phyloP scores from a whole-genome alignment of 2,888 invertebrate genomes.

The Netelia inedita region DNA sequence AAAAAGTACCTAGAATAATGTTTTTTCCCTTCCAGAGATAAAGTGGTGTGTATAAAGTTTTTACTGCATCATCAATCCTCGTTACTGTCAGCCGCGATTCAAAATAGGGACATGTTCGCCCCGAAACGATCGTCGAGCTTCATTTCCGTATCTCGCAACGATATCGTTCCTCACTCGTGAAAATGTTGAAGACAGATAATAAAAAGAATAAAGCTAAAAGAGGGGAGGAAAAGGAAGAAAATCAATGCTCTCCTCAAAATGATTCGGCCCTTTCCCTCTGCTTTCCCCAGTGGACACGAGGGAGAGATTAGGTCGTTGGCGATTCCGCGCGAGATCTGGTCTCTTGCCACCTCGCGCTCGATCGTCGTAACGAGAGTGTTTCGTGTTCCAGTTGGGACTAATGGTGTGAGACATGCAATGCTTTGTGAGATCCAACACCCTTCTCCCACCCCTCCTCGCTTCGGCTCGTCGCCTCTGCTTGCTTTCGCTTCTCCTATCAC shows the following conservation, averaged over 20 bases:
- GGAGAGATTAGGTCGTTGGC: constrained; percentile 69
- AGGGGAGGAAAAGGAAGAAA: no score
- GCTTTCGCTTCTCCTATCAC: constrained; percentile 42
- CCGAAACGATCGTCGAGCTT: no score
- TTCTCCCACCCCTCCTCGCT: constrained; percentile 14
- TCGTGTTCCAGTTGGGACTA: constrained; percentile 72
- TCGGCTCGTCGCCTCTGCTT: constrained; percentile 14
- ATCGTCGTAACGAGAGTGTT: constrained; percentile 74
- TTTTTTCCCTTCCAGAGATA: no score
- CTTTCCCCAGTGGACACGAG: constrained; percentile 50
- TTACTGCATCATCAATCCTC: no score
- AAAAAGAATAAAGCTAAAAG: background rate
- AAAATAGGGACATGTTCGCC: no score
- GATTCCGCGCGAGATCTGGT: constrained; percentile 66
- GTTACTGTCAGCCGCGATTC: no score
- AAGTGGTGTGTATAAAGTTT: no score
- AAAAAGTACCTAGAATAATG: no score
- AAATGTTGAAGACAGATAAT: background rate
- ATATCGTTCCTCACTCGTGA: no score
- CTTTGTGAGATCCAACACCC: constrained; percentile 74
- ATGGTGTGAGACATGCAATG: constrained; percentile 74
- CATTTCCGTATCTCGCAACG: no score
- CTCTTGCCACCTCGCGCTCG: constrained; percentile 55
- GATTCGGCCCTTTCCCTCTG: constrained; percentile 40
- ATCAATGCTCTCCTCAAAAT: no score